phyloP scores from a whole-genome alignment of 2,888 invertebrate genomes.

The Xestia xanthographa region DNA sequence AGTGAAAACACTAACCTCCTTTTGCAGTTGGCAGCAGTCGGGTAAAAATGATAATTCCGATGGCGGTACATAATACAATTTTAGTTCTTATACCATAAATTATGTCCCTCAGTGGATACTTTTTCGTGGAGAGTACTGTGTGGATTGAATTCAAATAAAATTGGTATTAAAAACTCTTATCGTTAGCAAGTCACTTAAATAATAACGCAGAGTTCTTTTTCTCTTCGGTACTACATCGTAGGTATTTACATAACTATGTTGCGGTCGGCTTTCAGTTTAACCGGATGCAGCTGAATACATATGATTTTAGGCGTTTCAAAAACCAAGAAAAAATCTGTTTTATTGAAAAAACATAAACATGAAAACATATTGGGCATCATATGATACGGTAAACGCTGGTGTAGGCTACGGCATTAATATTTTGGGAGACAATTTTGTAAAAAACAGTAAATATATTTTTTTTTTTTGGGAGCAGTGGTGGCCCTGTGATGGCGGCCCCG shows the following conservation, averaged over 20 bases:
- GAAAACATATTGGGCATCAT: not conserved
- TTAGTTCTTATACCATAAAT: not conserved
- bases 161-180: not conserved
- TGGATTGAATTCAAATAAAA: not conserved
- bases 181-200: too few relatives aligned
- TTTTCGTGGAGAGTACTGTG: not conserved
- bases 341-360: not conserved
- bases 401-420: too few relatives aligned
- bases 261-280: too few relatives aligned
- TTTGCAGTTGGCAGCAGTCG: not conserved
- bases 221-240: too few relatives aligned
- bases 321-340: not conserved
- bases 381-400: not conserved
- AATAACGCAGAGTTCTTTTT: too few relatives aligned
- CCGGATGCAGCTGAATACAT: too few relatives aligned
- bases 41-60: not conserved
- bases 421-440: too few relatives aligned
- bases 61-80: not conserved
- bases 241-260: too few relatives aligned
- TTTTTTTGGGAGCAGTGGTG: too few relatives aligned
- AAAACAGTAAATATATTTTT: too few relatives aligned
- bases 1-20: not conserved
- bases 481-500: too few relatives aligned
- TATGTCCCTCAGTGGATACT: not conserved
- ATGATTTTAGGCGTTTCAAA: not conserved